Evolutionary conservation across 2,797 vertebrate species (phyloP).

Genomic region (Salarias fasciatus): DNA sequence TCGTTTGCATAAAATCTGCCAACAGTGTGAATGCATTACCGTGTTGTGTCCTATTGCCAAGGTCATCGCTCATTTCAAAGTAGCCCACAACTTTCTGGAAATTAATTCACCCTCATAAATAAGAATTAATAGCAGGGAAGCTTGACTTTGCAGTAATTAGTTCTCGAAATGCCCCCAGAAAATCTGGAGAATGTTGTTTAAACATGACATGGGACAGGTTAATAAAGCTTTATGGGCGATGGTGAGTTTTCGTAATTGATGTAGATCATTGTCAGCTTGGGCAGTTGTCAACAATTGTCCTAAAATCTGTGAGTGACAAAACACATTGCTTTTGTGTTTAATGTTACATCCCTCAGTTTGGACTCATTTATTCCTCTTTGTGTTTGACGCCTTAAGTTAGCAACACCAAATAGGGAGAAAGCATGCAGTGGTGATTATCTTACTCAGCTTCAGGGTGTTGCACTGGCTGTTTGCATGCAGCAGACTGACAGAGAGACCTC

Average conservation of each 20-base stretch:
- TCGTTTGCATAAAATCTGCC: constrained; percentile 79
- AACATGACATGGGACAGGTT: constrained; percentile 59
- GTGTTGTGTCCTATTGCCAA: constrained; percentile 59
- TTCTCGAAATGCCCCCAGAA: constrained; percentile 61
- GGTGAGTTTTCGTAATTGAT: not conserved
- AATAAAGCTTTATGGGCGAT: constrained; percentile 37
- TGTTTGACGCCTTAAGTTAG: constrained; percentile 30
- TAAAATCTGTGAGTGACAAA: not conserved
- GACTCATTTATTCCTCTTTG: constrained; percentile 4
- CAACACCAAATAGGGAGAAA: constrained; percentile 34
- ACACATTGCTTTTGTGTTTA: not conserved
- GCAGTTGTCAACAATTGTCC: constrained; percentile 23
- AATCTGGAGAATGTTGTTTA: constrained; percentile 63
- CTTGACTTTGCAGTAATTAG: constrained; percentile 74
- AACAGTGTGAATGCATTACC: constrained; percentile 76
- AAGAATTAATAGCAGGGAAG: constrained; percentile 62
- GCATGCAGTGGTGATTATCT: constrained; percentile 42
- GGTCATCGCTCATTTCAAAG: constrained; percentile 67
- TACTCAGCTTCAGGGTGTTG: constrained; percentile 49
- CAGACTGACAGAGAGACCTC: constrained; percentile 39
- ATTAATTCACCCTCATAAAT: constrained; percentile 74
- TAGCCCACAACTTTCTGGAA: constrained; percentile 57
- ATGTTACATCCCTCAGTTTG: constrained; percentile 14
- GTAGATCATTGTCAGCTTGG: constrained; percentile 38
- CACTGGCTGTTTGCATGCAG: constrained; percentile 42